A percentile compares a stretch with the other conserved stretches of the same genome.
These are phyloP conservation scores for Chironomus striatipennis DNA, from an alignment of 1,140 invertebrate species.

Conservation along the genomic window DNA sequence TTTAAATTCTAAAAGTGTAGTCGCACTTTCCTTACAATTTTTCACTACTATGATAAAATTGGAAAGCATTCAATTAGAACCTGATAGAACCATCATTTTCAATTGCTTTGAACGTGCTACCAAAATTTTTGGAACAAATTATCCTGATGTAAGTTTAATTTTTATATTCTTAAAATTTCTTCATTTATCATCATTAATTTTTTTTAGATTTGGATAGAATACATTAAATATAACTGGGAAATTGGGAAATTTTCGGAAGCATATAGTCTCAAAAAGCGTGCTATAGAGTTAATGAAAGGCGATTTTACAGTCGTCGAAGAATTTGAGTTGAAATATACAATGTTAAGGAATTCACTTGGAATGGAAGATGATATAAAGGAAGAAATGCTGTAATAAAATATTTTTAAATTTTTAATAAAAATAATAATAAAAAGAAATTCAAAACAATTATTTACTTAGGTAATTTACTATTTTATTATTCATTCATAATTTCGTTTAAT, in stretches of 20 bases:
- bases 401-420: too few species aligned
- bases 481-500: background rate
- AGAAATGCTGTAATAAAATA: too few species aligned
- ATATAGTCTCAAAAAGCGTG: background rate
- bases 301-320: background rate
- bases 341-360: background rate
- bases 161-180: background rate
- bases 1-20: background rate
- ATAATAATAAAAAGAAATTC: background rate
- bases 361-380: background rate
- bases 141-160: background rate
- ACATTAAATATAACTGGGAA: background rate
- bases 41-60: background rate
- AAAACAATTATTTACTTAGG: background rate
- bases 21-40: background rate
- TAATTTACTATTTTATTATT: background rate
- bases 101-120: background rate
- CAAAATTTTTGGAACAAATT: background rate
- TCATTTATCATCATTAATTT: background rate
- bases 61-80: background rate
- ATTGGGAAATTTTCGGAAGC: background rate
- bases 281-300: background rate
- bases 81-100: background rate
- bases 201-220: background rate
- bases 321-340: background rate